phyloP scores from a whole-genome alignment of 2,113 vertebrate genomes.

The Proteles cristata region DNA sequence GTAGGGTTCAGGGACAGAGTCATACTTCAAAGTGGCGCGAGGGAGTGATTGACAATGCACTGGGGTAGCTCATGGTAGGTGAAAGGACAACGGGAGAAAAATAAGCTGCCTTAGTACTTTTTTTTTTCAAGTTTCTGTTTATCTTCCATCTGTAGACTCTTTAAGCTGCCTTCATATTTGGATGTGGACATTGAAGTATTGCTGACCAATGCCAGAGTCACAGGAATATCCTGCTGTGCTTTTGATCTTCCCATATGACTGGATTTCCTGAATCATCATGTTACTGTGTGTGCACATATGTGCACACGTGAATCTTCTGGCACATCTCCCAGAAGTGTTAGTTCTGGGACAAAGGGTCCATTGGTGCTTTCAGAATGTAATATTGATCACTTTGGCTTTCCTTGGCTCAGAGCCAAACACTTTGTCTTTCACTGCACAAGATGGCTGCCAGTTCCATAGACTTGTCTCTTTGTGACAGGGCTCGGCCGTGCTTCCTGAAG shows the following conservation, averaged over 20 bases:
- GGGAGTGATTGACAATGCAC: conserved; percentile 37
- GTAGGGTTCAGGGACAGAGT: conserved; percentile 36
- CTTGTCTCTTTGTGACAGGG: neutral
- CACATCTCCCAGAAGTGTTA: conserved; percentile 72
- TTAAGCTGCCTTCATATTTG: conserved; percentile 56
- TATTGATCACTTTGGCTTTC: conserved; percentile 74
- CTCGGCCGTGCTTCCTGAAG: conserved; percentile 5
- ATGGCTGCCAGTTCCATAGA: conserved; percentile 58
- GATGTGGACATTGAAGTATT: conserved; percentile 72
- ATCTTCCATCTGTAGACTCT: conserved; percentile 66
- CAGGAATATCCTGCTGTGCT: conserved; percentile 72
- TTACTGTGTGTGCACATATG: conserved; percentile 66
- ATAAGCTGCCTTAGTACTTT: conserved; percentile 1
- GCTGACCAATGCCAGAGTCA: conserved; percentile 76
- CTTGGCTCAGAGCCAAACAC: conserved; percentile 67
- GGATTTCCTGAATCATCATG: conserved; percentile 75
- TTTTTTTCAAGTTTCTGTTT: conserved; percentile 64
- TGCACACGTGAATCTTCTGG: conserved; percentile 73
- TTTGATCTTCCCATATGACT: conserved; percentile 80
- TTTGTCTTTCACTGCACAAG: conserved; percentile 60
- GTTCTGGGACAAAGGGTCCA: conserved; percentile 69
- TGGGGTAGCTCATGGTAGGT: neutral
- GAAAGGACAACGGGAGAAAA: conserved; percentile 42
- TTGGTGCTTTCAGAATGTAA: conserved; percentile 63
- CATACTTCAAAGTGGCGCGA: conserved; percentile 60